Evolutionary conservation across 1,140 invertebrate genomes (phyloP).

Genomic region (Euschistus heros): DNA sequence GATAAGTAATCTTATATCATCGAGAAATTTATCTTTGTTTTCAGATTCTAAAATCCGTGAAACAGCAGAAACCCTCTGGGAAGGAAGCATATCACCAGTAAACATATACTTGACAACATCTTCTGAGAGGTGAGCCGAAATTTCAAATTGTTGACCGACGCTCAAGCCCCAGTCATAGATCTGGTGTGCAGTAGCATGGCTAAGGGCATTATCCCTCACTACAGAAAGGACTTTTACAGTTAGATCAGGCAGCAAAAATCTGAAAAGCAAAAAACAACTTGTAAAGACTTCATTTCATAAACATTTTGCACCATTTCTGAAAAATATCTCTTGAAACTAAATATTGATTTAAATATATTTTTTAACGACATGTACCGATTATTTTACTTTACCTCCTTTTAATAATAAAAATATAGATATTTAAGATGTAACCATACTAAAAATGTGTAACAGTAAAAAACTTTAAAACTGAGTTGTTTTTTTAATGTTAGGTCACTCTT

Average conservation of each 20-base stretch:
- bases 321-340: no score
- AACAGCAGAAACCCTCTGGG: conserved; percentile 34
- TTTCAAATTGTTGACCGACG: conserved; percentile 31
- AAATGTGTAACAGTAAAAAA: no score
- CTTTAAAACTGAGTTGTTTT: no score
- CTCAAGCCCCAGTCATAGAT: conserved; percentile 38
- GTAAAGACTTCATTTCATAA: no score
- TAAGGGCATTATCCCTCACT: conserved; percentile 34
- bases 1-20: neutral
- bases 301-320: no score
- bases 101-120: conserved; percentile 38
- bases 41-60: conserved; percentile 31
- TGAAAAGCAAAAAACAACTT: neutral
- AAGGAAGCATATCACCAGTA: conserved; percentile 32
- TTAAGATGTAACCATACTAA: no score
- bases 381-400: no score
- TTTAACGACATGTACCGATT: no score
- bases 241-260: conserved; percentile 47
- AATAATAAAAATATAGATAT: no score
- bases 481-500: no score
- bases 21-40: neutral
- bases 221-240: conserved; percentile 40
- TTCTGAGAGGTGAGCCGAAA: conserved; percentile 30
- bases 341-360: no score
- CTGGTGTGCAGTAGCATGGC: conserved; percentile 34